Evolutionary conservation across 2,888 invertebrate species (phyloP), one percentile per base, ranked within the genome.

Genomic region (Automeris io): DNA sequence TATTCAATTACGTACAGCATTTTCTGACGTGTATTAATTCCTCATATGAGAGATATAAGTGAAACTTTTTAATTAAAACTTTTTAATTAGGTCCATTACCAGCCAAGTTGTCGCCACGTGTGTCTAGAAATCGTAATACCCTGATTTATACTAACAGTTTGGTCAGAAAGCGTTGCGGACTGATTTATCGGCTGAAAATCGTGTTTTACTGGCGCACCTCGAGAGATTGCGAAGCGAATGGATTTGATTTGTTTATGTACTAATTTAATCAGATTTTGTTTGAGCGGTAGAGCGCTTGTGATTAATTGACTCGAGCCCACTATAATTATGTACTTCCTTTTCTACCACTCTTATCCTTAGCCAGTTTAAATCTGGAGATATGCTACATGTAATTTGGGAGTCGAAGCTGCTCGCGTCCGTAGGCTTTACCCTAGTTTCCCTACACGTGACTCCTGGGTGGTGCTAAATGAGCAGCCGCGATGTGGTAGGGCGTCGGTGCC

Each of bases 111-210:
- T 37, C 37, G 23, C 11, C 32, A 32, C 8, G 22, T 12, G 23
- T 32, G 22, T 23, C 9, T 36, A 36, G 36, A 37, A 37, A 32
- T 8, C 31, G 32, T 12, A n/a, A 26, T 16, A 45, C 46, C 48
- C 45, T 68, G 70, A 70, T 71, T 70, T 63, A 68, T 63, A 61
- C 59, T 54, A 54, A 54, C 55, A 50, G 54, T 51, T 51, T 60
- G 65, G 45, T 57, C 69, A 74, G 74, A 74, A 73, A 74, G 74
- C 74, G 74, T 74, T 68, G 56, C 65, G 43, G 47, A 9, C 23
- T 29, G 33, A 39, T 36, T 49, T 54, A 56, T 61, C 54, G 57
- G 51, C 55, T 52, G 54, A 59, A 50, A 56, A 52, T 49, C 49
- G 51, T 51, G 51, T 46, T 60, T 54, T 48, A 54, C 51, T 46